A percentile compares a stretch with the other conserved stretches of the same genome.
Evolutionary conservation across 2,888 invertebrate genomes (phyloP).

Genomic region (Eupsilia transversa): DNA sequence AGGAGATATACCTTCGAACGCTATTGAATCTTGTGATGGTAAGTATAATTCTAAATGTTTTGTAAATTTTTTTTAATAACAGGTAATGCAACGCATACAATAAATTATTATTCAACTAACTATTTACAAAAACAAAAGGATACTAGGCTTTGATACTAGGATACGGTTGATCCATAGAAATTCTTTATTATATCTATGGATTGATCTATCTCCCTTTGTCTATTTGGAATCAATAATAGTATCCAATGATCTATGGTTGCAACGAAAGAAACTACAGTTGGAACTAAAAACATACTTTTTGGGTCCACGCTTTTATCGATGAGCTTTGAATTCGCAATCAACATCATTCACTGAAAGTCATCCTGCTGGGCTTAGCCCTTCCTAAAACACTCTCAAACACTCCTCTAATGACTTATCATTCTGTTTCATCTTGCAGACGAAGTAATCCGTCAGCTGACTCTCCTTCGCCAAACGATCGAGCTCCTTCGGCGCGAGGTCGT

Average conservation of each 20-base stretch:
- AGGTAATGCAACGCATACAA: too few species aligned
- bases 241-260: neutral
- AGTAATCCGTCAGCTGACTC: conserved; percentile 82
- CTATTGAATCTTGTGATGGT: conserved; percentile 88
- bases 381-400: neutral
- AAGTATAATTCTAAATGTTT: conserved; percentile 32
- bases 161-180: too few species aligned
- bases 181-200: too few species aligned
- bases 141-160: too few species aligned
- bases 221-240: neutral
- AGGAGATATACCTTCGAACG: conserved; percentile 86
- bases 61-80: neutral
- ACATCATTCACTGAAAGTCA: neutral
- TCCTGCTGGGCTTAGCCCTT: neutral
- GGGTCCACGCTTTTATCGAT: too few species aligned
- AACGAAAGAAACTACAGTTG: neutral
- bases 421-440: conserved; percentile 75
- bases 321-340: neutral
- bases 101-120: neutral
- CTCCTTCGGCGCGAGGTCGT: conserved; percentile 93
- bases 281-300: neutral
- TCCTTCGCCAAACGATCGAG: conserved; percentile 82
- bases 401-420: neutral
- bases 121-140: neutral
- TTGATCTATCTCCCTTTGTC: neutral